Conservation (phyloP, 2,113 vertebrate genomes). For the Peromyscus californicus region DNA sequence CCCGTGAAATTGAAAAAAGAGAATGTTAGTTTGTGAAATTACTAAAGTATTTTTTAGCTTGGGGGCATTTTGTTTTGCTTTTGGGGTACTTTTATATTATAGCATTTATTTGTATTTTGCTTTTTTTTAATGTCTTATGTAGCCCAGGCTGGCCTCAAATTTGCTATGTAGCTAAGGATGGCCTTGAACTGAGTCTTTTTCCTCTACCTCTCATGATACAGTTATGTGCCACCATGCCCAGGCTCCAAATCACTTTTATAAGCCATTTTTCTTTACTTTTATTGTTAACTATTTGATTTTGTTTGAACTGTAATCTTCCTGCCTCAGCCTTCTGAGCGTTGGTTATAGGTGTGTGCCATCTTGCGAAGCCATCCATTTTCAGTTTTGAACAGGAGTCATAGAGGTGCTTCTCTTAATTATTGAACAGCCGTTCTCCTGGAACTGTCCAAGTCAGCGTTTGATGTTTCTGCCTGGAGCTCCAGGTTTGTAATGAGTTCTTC, state of each 20-base stretch:
- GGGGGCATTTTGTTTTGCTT: background rate
- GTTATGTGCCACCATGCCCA: no score
- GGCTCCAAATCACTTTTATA: background rate
- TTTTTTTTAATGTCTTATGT: background rate
- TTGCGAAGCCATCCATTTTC: background rate
- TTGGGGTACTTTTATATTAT: background rate
- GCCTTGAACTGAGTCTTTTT: background rate
- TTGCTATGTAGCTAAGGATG: background rate
- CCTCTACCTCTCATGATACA: background rate
- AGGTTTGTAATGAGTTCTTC: background rate
- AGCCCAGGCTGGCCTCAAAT: background rate
- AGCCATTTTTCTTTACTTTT: background rate
- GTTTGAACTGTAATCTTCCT: background rate
- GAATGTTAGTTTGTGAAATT: background rate
- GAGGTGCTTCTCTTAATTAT: slow-evolving; percentile 17
- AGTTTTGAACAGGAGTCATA: background rate
- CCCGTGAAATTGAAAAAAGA: background rate
- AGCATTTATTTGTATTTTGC: background rate
- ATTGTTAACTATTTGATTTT: background rate
- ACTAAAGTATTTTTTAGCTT: background rate
- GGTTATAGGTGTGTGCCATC: background rate
- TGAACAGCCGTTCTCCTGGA: background rate
- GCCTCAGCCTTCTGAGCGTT: background rate
- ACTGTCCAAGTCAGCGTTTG: background rate
- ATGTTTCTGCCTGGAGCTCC: background rate